Base-by-base conservation (phyloP, 2,888 invertebrate species). In the Cephonodes hylas region DNA sequence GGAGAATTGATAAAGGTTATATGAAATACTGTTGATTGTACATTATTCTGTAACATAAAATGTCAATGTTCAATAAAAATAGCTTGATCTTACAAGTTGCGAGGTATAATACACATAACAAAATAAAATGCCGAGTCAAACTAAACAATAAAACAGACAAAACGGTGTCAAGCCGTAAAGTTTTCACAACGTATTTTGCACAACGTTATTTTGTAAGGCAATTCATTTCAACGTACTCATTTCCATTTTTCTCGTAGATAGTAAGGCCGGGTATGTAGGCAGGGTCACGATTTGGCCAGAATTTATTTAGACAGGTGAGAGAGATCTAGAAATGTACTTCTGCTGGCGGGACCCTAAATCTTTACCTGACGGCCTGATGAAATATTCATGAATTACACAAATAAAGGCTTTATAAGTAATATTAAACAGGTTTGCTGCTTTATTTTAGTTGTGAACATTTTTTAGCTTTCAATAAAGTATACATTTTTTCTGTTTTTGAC, bases 281-380 rank as follows among this genome's bases (percentile, higher is more conserved):
- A 6, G 48, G 53, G 64, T 59, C 66, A 68, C 66, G 66, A 70
- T 60, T 71, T 73, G 64, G 56, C 60, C 58, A 23, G 61, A 72
- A 69, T 72, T 68, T 71, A 69, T 73, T 76, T 70, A 65, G 66
- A 64, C 61, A 66, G 57, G 57, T 64, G 58, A 56, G 59, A 45
- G 58, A 56, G 66, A 59, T 23, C 64, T 53, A 27, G 46, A 53
- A 53, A 18, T 10, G 27, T 27, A 53, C 10, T 18, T 18, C 18
- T 53, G 8, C 1, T 27, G 53, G 18, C 27, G 18, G 18, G 31
- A 2, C 18, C 18, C 10, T 53, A 53, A 53, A 53, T 53, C 31
- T 31, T 53, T 31, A 31, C 53, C 18, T 15, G 10, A 27, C 18
- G 18, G 53, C 10, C 18, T 18, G 18, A 18, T 46, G 5, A 46